These are phyloP conservation scores for Eudyptes chrysolophus DNA, from an alignment of 2,113 vertebrate species.

Conservation along the genomic window DNA sequence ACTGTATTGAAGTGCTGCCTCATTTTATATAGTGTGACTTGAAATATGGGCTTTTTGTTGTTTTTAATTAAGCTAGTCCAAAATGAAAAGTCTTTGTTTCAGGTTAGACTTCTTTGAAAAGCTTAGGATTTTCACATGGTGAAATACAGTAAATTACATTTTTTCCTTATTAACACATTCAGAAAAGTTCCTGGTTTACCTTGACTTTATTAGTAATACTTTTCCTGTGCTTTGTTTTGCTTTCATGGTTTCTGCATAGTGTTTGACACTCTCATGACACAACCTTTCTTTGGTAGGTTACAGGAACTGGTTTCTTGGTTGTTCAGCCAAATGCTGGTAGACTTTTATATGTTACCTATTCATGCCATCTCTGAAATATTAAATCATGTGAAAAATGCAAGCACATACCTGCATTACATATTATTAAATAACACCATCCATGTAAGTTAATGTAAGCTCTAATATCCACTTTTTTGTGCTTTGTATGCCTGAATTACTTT, in stretches of 20 bases:
- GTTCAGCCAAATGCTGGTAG: neutral
- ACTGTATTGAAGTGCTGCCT: neutral
- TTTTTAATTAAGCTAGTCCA: slow-evolving; percentile 17
- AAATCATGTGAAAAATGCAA: neutral
- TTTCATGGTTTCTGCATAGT: neutral
- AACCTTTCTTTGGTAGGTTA: neutral
- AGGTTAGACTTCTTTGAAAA: neutral
- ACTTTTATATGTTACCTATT: neutral
- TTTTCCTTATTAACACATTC: neutral
- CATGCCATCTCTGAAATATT: neutral
- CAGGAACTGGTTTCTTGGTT: neutral
- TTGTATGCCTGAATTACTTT: neutral
- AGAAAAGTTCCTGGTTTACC: neutral
- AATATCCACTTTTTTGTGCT: neutral
- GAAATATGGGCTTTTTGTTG: slow-evolving; percentile 1
- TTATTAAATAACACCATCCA: neutral
- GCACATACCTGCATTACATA: neutral
- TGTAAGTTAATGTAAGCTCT: neutral
- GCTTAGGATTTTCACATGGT: neutral
- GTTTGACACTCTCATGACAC: neutral
- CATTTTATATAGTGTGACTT: neutral
- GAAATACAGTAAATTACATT: neutral
- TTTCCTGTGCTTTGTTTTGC: neutral
- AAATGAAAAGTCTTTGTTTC: neutral
- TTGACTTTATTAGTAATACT: neutral